Evolutionary conservation across 1,140 invertebrate species (phyloP).

Genomic region (Scaptodrosophila lebanonensis): DNA sequence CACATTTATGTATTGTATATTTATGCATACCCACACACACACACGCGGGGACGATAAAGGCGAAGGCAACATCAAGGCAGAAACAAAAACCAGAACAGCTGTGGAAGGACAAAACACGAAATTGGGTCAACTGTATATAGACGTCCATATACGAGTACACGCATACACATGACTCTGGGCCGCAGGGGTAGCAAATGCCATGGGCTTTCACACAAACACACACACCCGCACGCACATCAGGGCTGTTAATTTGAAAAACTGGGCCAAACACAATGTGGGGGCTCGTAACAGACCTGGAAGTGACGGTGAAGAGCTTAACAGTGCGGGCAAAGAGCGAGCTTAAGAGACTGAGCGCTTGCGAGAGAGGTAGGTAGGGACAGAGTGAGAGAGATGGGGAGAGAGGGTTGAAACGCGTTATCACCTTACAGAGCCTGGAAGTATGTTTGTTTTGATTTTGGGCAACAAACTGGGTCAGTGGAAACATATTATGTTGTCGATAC

Average conservation of each 20-base stretch:
- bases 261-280: conserved; percentile 48
- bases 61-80: conserved; percentile 44
- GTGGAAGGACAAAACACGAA: conserved; percentile 61
- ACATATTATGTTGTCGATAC: conserved; percentile 22
- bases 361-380: conserved; percentile 3
- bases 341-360: conserved; percentile 7
- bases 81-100: conserved; percentile 63
- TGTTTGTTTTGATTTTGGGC: conserved; percentile 50
- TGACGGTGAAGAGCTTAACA: conserved; percentile 6
- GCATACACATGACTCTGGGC: conserved; percentile 4
- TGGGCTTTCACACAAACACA: too few species aligned
- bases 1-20: too few species aligned
- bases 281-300: conserved; percentile 44
- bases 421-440: conserved; percentile 27
- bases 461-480: conserved; percentile 61
- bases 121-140: conserved; percentile 71
- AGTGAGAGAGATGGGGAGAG: conserved; percentile 19
- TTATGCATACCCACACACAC: background rate
- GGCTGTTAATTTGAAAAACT: conserved; percentile 53
- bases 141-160: conserved; percentile 6
- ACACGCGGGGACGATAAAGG: conserved; percentile 10
- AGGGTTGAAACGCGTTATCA: too few species aligned
- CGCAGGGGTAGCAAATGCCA: too few species aligned
- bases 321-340: background rate
- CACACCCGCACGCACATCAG: too few species aligned